phyloP scores from a whole-genome alignment of 2,797 vertebrate genomes.

The Falco cherrug region DNA sequence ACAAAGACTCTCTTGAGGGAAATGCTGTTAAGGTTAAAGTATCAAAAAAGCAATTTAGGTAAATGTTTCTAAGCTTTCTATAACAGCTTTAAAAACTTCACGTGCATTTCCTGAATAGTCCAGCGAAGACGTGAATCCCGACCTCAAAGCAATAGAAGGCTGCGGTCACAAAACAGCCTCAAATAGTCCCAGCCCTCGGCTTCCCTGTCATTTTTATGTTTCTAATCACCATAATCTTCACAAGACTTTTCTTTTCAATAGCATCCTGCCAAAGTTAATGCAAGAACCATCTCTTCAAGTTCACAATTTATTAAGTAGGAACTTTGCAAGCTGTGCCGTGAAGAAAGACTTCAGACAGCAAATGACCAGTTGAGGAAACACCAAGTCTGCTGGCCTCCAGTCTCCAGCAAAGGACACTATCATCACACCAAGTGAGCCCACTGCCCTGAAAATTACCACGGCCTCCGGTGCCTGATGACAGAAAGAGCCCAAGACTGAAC shows the following conservation, averaged over 20 bases:
- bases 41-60: not conserved
- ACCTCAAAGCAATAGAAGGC: not conserved
- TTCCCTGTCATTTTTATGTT: not conserved
- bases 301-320: not conserved
- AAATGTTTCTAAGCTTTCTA: not conserved
- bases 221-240: not conserved
- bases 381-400: not conserved
- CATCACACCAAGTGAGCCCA: not conserved
- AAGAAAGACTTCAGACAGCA: not conserved
- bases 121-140: not conserved
- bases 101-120: not conserved
- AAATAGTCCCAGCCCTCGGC: not conserved
- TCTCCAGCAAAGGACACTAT: not conserved
- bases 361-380: not conserved
- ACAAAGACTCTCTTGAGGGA: not conserved
- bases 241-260: not conserved
- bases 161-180: not conserved
- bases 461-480: not conserved
- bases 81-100: not conserved
- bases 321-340: not conserved
- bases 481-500: not conserved
- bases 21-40: not conserved
- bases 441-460: not conserved
- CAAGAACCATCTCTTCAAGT: not conserved
- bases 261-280: not conserved